Evolutionary conservation across 1,140 invertebrate genomes (phyloP).

Genomic region (Hormaphis cornu): DNA sequence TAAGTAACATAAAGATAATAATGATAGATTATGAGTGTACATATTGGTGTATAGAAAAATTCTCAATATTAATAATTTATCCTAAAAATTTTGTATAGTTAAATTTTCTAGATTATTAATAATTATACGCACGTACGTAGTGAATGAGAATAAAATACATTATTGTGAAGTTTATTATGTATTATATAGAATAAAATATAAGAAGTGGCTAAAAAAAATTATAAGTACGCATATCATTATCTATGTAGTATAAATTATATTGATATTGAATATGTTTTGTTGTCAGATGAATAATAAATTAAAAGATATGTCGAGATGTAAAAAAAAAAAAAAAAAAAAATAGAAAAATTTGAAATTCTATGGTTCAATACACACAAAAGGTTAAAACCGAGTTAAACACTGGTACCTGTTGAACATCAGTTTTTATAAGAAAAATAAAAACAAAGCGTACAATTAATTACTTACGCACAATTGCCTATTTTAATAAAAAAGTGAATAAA

Average conservation of each 20-base stretch:
- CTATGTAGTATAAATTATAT: neutral
- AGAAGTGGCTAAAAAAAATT: conserved; percentile 17
- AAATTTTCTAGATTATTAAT: neutral
- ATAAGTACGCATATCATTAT: neutral
- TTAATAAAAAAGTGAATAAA: neutral
- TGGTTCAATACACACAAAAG: neutral
- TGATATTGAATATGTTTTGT: neutral
- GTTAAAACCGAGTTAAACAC: neutral
- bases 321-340: neutral
- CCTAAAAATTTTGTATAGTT: conserved; percentile 1
- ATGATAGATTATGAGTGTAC: conserved; percentile 18
- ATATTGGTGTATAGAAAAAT: conserved; percentile 22
- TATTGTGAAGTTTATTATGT: neutral
- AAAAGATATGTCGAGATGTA: conserved; percentile 3
- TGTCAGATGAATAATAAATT: neutral
- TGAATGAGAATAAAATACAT: conserved; percentile 14
- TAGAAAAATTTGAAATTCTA: neutral
- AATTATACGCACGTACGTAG: neutral
- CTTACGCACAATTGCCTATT: neutral
- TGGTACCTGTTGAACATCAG: neutral
- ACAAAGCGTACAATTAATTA: neutral
- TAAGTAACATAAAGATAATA: conserved; percentile 6
- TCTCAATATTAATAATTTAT: conserved; percentile 22
- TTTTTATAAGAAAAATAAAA: neutral
- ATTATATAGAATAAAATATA: neutral